Base-by-base conservation (phyloP, 1,140 invertebrate species). In the Idris sp. region DNA sequence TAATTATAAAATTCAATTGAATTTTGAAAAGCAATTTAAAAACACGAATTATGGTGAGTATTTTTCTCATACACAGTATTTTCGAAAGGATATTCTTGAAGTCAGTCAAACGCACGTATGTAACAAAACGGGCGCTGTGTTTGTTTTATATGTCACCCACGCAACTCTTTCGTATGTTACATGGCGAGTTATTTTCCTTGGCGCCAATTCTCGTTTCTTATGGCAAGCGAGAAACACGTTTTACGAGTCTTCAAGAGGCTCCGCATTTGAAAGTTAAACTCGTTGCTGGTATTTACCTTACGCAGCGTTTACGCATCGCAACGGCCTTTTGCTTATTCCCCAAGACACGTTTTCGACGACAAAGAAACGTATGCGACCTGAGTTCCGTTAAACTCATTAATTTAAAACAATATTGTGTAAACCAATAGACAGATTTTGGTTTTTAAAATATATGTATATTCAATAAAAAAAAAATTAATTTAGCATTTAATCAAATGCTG, bases 201-300 rank as follows among this genome's bases (percentile, higher is more conserved):
- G 15, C 18, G 25, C 22, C 33, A 31, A 59, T 68, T 41, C 41
- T 67, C 41, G 56, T 58, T 75, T 53, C 40, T 1, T 51, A 62
- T 56, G 51, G 61, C 49, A 43, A 65, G 44, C 68, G 44, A 75
- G 65, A 75, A 75, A 75, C 72, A 74, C 65, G 75, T 76, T 71
- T 67, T 62, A 44, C 44, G 62, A 54, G 62, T 75, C 54, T 51
- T 44, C 61, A 30, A 41, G 53, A 54, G 44, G 25, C 68, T 58
- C 46, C 54, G 33, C 36, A 59, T 68, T 73, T 54, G 43, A 62
- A 72, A 75, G 36, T 75, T 64, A 56, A 51, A 62, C 25, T 43
- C 61, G 43, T 56, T 33, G 49, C 58, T 14, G 67, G 26, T 72
- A 72, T 72, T 72, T 72, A 56, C 67, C 38, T 61, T 71, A 71